Percentiles rank a stretch among this genome's conserved stretches.
Conservation (phyloP, 2,797 vertebrate genomes). For the Petrocephalus sullivani region DNA sequence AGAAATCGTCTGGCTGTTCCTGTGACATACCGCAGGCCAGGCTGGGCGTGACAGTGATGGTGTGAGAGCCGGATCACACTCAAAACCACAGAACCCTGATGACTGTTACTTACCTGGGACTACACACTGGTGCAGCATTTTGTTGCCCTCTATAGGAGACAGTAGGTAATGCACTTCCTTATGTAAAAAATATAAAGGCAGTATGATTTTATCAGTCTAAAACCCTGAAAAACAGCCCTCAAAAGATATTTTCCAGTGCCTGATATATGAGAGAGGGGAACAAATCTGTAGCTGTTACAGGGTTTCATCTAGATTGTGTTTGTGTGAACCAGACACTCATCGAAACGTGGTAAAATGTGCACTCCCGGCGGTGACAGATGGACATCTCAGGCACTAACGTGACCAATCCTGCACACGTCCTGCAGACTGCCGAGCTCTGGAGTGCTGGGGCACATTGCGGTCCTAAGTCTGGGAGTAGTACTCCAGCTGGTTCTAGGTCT, state of each 20-base stretch:
- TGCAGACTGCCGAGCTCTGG: not conserved
- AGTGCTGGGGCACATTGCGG: not conserved
- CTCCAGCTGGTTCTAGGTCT: slow-evolving; percentile 50
- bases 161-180: not conserved
- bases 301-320: not conserved
- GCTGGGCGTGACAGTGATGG: not conserved
- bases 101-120: not conserved
- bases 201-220: not conserved
- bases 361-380: not conserved
- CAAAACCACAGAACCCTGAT: not conserved
- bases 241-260: not conserved
- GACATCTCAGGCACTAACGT: not conserved
- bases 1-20: not conserved
- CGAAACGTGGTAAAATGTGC: not conserved
- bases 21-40: not conserved
- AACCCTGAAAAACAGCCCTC: not conserved
- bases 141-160: not conserved
- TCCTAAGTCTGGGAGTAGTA: too few species aligned
- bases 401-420: not conserved
- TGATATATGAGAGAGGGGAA: not conserved
- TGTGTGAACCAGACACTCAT: not conserved
- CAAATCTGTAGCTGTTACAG: not conserved
- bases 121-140: not conserved
- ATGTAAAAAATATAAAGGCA: not conserved
- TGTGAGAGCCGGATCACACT: not conserved